These are phyloP conservation scores for Thera britannica DNA, from an alignment of 2,888 invertebrate species.

Conservation along the genomic window DNA sequence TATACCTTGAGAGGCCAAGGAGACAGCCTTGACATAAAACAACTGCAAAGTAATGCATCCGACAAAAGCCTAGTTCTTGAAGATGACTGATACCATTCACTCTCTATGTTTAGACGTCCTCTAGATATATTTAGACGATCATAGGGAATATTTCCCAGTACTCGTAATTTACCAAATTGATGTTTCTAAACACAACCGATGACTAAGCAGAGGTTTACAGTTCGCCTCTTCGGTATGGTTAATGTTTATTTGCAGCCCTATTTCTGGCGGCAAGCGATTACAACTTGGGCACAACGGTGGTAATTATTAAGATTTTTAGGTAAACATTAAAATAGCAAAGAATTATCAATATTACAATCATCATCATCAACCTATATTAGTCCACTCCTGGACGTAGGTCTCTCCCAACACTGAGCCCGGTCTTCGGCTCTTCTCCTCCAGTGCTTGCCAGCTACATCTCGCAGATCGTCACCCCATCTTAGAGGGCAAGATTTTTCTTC, in stretches of 20 bases:
- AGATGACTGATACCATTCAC: not conserved
- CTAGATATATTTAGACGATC: conserved; percentile 57
- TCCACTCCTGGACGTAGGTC: too few relatives aligned
- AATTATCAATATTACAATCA: too few relatives aligned
- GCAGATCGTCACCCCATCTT: too few relatives aligned
- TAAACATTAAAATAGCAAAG: not conserved
- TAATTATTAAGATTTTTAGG: conserved; percentile 1
- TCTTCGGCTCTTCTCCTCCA: too few relatives aligned
- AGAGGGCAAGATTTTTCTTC: too few relatives aligned
- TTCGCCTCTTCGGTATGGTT: conserved; percentile 44
- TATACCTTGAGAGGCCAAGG: too few relatives aligned
- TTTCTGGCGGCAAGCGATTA: conserved; percentile 53
- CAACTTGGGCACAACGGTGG: conserved; percentile 17
- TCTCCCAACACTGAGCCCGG: too few relatives aligned
- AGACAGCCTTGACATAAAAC: too few relatives aligned
- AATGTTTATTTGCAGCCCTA: conserved; percentile 55
- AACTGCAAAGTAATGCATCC: too few relatives aligned
- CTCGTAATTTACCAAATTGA: conserved; percentile 42
- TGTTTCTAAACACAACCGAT: conserved; percentile 51
- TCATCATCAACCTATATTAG: too few relatives aligned
- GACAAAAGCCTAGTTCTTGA: too few relatives aligned
- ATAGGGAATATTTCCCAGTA: conserved; percentile 48
- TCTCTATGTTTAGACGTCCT: not conserved
- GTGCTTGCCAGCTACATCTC: too few relatives aligned
- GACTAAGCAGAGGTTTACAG: conserved; percentile 52